These are phyloP conservation scores for Lateolabrax maculatus DNA, from an alignment of 2,797 vertebrate genomes.

Conservation along the genomic window DNA sequence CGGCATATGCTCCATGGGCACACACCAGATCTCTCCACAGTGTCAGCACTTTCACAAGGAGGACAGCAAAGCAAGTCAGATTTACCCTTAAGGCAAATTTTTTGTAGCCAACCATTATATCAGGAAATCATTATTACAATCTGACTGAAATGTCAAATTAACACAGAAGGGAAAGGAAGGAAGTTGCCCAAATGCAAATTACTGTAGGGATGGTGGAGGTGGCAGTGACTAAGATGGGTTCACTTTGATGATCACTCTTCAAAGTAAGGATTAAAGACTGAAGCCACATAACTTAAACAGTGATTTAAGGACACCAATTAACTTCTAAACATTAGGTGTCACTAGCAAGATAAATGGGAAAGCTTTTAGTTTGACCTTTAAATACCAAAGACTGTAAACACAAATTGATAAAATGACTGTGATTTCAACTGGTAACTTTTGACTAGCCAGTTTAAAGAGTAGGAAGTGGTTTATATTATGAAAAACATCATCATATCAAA, in stretches of 20 bases:
- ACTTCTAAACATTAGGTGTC: constrained; percentile 4
- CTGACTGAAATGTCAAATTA: constrained; percentile 72
- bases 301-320: constrained; percentile 19
- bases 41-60: constrained; percentile 70
- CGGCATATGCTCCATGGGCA: constrained; percentile 43
- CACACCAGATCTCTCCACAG: constrained; percentile 22
- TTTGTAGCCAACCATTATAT: constrained; percentile 70
- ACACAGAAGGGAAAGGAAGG: constrained; percentile 38
- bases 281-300: constrained; percentile 15
- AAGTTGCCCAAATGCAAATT: constrained; percentile 51
- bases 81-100: constrained; percentile 79
- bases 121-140: constrained; percentile 71
- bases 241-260: constrained; percentile 34
- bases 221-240: constrained; percentile 25
- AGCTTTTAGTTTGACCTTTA: background rate
- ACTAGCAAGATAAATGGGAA: background rate
- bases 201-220: constrained; percentile 17
- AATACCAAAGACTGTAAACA: background rate
- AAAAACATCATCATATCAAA: background rate
- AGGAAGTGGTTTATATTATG: background rate
- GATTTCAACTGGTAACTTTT: background rate
- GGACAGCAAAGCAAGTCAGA: constrained; percentile 66
- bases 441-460: background rate
- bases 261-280: constrained; percentile 42
- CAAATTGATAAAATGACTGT: background rate